Evolutionary conservation across 2,797 vertebrate species (phyloP), one percentile per base, ranked within the genome.

Genomic region (Enteromius treurensis): DNA sequence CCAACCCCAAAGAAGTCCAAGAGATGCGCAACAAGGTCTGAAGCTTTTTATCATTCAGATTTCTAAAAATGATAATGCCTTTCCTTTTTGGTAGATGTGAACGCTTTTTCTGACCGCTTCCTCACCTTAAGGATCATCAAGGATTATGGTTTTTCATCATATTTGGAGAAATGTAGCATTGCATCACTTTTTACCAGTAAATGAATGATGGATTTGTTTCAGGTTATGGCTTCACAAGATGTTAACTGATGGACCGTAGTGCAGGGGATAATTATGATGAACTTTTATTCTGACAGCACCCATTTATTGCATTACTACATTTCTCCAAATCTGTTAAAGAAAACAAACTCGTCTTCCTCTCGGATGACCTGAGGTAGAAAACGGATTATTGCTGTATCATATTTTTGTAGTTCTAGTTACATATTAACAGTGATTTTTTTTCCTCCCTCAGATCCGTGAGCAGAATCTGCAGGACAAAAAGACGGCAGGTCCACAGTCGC

Each of bases 11-110:
- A 93, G 98, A 99, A 40, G 97, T 99, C 85, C 96, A 98, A 91
- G 98, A 99, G 93, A 99, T 98, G 97, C 96, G 98, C 86, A 99
- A 99, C 95, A 99, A 99, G 98, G 98, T 99, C 90, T 76, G 90
- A 78, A 53, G 40, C 11, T 21, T 47, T 53, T 47, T 5, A 8
- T 19, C 45, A 62, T 19, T 8, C 26, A 9, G n/a, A 15, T 71
- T 53, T 34, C 4, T 21, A 53, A 45, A n/a, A 49, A 37, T 6
- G 49, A 9, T 2, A 10, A 34, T 14, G 13, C 11, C 9, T 42
- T 42, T 42, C 2, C 40, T 10, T 10, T 42, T 42, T 42, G 40
- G 40, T 42, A 10, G 9, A 42, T 2, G 40, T 42, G 40, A 42
- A 32, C 8, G 17, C 2, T 34, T 64, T 29, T 62, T 14, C 26